Conservation (phyloP, 2,888 invertebrate species). For the Bimastos eiseni region DNA sequence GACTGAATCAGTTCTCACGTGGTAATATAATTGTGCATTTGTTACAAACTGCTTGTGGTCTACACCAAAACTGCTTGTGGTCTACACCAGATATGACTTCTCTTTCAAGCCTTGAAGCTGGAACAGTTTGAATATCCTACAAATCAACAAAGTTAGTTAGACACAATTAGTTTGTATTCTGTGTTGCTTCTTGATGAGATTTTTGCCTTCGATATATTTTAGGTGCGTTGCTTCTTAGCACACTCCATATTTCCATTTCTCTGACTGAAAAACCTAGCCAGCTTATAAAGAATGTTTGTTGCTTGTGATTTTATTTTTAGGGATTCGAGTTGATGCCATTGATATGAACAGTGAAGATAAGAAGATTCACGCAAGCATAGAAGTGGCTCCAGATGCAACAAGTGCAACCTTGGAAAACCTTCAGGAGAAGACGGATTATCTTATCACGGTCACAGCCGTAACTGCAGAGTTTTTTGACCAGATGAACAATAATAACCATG, state of each 20-base stretch:
- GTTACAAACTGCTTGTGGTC: too few relatives aligned
- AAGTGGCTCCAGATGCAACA: slow-evolving; percentile 57
- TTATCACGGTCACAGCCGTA: slow-evolving; percentile 58
- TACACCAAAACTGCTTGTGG: too few relatives aligned
- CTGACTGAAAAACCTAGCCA: background rate
- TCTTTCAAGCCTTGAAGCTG: too few relatives aligned
- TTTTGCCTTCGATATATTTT: background rate
- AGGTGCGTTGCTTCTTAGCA: background rate
- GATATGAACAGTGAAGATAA: slow-evolving; percentile 47
- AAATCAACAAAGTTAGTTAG: too few relatives aligned
- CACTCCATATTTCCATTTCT: background rate
- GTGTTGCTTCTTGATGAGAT: background rate
- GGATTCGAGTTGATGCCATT: slow-evolving; percentile 58
- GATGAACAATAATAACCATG: background rate
- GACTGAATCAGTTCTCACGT: too few relatives aligned
- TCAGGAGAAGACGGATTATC: slow-evolving; percentile 59
- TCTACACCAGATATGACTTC: too few relatives aligned
- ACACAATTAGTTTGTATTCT: too few relatives aligned
- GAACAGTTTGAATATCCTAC: too few relatives aligned
- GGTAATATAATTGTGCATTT: too few relatives aligned
- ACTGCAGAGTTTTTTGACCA: slow-evolving; percentile 62
- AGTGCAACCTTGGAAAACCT: slow-evolving; percentile 53
- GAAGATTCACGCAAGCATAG: slow-evolving; percentile 45
- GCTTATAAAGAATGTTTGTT: background rate
- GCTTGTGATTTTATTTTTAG: slow-evolving; percentile 42